Evolutionary conservation across 2,888 invertebrate species (phyloP).

Genomic region (Drosophila formosana): DNA sequence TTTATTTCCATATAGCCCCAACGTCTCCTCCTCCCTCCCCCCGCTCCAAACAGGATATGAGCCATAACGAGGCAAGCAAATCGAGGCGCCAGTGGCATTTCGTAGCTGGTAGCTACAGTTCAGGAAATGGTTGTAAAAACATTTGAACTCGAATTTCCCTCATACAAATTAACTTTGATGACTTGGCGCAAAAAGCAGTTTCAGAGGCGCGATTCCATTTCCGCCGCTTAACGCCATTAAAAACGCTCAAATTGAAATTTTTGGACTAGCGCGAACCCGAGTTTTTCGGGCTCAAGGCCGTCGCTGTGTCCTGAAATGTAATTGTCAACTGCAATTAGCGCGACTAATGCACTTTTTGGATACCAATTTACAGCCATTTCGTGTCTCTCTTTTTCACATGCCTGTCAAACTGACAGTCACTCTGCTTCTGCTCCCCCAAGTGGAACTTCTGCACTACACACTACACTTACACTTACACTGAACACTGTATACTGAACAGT

Average conservation of each 20-base stretch:
- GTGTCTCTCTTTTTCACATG: conserved; percentile 16
- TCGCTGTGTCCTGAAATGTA: conserved; percentile 36
- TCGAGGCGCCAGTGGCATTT: conserved; percentile 30
- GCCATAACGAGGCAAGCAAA: conserved; percentile 29
- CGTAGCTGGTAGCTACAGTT: no score
- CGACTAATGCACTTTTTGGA: conserved; percentile 64
- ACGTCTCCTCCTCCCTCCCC: not conserved
- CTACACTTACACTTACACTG: no score
- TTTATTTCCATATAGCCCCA: not conserved
- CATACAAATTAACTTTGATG: conserved; percentile 72
- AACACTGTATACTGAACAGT: not conserved
- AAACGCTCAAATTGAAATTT: conserved; percentile 72
- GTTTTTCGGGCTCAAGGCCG: conserved; percentile 19
- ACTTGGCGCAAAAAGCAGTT: conserved; percentile 67
- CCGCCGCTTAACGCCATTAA: conserved; percentile 74
- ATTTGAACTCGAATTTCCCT: conserved; percentile 66
- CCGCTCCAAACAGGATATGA: conserved; percentile 12
- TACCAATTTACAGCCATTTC: conserved; percentile 38
- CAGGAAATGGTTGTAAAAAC: conserved; percentile 74
- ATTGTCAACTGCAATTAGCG: conserved; percentile 74
- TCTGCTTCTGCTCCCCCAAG: conserved; percentile 6
- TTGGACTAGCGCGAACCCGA: conserved; percentile 4
- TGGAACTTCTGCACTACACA: not conserved
- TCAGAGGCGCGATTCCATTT: conserved; percentile 69
- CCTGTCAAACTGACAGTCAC: conserved; percentile 41